A percentile compares a stretch with the other conserved stretches of the same genome.
phyloP scores from a whole-genome alignment of 2,888 invertebrate genomes.

The Suillia variegata region DNA sequence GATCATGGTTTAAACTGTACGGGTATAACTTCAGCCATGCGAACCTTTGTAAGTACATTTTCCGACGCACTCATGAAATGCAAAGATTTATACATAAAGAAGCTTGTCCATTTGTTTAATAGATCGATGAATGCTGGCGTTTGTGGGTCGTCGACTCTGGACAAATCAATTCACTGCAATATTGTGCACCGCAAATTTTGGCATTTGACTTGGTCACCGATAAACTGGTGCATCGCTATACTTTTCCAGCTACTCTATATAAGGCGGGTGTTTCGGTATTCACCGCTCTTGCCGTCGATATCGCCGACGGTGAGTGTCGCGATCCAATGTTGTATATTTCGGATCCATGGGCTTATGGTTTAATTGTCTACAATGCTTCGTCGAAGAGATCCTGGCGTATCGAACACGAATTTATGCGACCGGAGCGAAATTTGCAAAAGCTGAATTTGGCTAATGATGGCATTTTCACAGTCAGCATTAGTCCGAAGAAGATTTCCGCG shows the following conservation, averaged over 20 bases:
- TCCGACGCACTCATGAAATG: background rate
- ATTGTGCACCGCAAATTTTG: slow-evolving; percentile 75
- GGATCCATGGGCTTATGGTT: slow-evolving; percentile 67
- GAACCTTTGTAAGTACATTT: slow-evolving; percentile 75
- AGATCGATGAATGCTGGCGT: slow-evolving; percentile 70
- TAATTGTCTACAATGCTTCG: slow-evolving; percentile 67
- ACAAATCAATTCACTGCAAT: slow-evolving; percentile 65
- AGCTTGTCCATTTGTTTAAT: background rate
- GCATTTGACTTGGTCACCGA: slow-evolving; percentile 73
- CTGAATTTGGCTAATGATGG: slow-evolving; percentile 48
- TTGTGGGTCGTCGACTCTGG: slow-evolving; percentile 71
- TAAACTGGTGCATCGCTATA: slow-evolving; percentile 60
- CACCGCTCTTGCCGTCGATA: slow-evolving; percentile 58
- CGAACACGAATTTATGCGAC: slow-evolving; percentile 65
- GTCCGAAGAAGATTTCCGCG: slow-evolving; percentile 37
- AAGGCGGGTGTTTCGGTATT: slow-evolving; percentile 55
- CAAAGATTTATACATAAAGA: background rate
- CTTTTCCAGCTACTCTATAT: slow-evolving; percentile 44
- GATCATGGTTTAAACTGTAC: slow-evolving; percentile 67
- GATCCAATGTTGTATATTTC: slow-evolving; percentile 69
- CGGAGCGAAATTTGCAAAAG: slow-evolving; percentile 54
- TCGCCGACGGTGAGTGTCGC: slow-evolving; percentile 57
- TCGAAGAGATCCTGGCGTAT: slow-evolving; percentile 66
- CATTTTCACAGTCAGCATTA: slow-evolving; percentile 53
- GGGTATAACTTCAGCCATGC: slow-evolving; percentile 75